phyloP scores from a whole-genome alignment of 2,113 vertebrate species.

The Anoplopoma fimbria region DNA sequence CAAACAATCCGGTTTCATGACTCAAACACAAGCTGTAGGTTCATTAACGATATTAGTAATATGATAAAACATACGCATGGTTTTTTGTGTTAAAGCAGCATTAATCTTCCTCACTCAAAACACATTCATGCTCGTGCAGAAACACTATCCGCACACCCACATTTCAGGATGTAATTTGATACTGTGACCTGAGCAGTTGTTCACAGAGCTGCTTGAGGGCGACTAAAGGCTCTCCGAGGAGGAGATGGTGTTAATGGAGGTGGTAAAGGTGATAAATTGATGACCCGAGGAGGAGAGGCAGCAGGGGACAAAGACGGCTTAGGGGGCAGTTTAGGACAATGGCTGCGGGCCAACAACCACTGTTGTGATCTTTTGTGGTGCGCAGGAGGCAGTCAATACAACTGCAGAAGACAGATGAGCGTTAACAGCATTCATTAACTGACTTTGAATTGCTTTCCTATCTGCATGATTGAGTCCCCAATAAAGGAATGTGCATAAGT shows the following conservation, averaged over 20 bases:
- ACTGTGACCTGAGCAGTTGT: constrained; percentile 47
- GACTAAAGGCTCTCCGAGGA: constrained; percentile 48
- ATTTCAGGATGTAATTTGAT: constrained; percentile 53
- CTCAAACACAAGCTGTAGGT: neutral
- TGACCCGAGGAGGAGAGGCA: constrained; percentile 45
- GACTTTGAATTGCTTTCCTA: constrained; percentile 14
- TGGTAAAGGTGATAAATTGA: constrained; percentile 71
- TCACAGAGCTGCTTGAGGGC: constrained; percentile 34
- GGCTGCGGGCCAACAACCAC: constrained; percentile 22
- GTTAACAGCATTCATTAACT: constrained; percentile 40
- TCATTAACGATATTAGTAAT: too few species aligned
- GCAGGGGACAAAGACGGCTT: constrained; percentile 48
- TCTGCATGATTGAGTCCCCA: constrained; percentile 4
- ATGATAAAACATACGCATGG: neutral
- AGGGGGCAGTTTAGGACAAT: constrained; percentile 55
- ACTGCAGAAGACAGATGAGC: constrained; percentile 53
- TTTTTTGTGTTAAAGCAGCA: neutral
- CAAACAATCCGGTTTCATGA: neutral
- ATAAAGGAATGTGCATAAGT: neutral
- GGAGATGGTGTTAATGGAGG: constrained; percentile 65
- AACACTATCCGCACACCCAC: constrained; percentile 34
- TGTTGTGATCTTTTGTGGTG: constrained; percentile 64
- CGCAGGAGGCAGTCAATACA: constrained; percentile 37
- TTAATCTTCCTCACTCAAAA: constrained; percentile 2
- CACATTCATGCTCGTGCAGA: neutral